These are phyloP conservation scores for Zaprionus ornatus DNA, from an alignment of 1,140 invertebrate species.

Conservation along the genomic window DNA sequence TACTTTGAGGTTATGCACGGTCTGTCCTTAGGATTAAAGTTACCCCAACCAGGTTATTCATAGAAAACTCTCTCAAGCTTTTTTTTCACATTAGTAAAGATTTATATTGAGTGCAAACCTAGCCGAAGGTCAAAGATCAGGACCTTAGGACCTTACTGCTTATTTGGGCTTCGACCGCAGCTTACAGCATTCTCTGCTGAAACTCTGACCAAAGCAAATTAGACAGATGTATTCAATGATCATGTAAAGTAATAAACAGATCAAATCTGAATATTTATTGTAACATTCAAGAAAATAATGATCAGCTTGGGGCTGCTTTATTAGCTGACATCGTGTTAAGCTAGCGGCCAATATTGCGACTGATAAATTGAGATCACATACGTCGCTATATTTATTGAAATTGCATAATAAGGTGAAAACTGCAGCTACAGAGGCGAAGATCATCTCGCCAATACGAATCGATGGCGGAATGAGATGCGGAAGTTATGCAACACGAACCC, in stretches of 20 bases:
- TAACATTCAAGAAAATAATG: not conserved
- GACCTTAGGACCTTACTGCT: not conserved
- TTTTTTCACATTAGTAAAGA: not conserved
- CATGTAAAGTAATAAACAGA: not conserved
- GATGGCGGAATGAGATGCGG: slow-evolving; percentile 66
- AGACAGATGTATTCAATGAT: not conserved
- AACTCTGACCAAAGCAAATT: not conserved
- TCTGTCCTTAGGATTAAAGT: not conserved
- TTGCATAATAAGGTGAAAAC: slow-evolving; percentile 61
- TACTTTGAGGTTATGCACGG: not conserved
- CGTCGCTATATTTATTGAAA: slow-evolving; percentile 14
- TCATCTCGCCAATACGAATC: slow-evolving; percentile 64
- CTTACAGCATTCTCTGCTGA: not conserved
- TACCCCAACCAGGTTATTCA: not conserved
- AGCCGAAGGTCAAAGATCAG: not conserved
- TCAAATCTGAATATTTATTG: not conserved
- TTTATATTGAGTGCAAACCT: not conserved
- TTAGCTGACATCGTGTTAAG: slow-evolving; percentile 7
- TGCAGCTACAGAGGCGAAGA: slow-evolving; percentile 40
- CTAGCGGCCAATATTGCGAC: not conserved
- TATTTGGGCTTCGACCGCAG: not conserved
- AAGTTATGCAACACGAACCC: slow-evolving; percentile 67
- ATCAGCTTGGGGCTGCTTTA: not conserved
- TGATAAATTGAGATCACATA: slow-evolving; percentile 26
- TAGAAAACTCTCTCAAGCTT: not conserved